phyloP scores from a whole-genome alignment of 1,140 invertebrate species.

The Drosophila busckii region DNA sequence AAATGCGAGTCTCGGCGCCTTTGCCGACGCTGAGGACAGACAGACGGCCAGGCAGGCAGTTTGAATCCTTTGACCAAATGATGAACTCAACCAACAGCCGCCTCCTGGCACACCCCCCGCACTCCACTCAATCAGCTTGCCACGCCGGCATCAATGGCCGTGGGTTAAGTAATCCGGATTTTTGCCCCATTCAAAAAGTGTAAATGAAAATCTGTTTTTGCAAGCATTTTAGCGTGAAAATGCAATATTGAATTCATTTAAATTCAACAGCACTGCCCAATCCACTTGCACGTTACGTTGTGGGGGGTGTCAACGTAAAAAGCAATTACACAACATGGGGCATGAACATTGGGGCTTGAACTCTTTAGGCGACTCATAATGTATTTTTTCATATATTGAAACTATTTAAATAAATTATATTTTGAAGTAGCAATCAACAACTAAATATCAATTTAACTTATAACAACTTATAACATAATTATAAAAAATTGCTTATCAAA shows the following conservation, averaged over 20 bases:
- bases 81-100: neutral
- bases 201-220: constrained; percentile 79
- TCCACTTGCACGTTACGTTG: too few species aligned
- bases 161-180: constrained; percentile 78
- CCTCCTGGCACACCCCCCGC: too few species aligned
- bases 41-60: neutral
- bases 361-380: too few species aligned
- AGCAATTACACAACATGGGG: constrained; percentile 64
- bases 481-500: too few species aligned
- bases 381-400: too few species aligned
- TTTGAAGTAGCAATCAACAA: too few species aligned
- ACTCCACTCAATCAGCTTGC: too few species aligned
- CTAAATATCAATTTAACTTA: too few species aligned
- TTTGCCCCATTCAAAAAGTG: constrained; percentile 78
- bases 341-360: too few species aligned
- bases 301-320: constrained; percentile 39
- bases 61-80: constrained; percentile 56
- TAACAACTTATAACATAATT: too few species aligned
- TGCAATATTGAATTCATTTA: constrained; percentile 79
- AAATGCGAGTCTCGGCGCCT: constrained; percentile 57
- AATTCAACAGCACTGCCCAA: constrained; percentile 68
- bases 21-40: constrained; percentile 44
- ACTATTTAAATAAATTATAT: too few species aligned
- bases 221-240: constrained; percentile 78
- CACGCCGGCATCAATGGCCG: constrained; percentile 74